Evolutionary conservation across 30 jellyfish, hydroid and myxozoan genomes (phyloP), one percentile per base, ranked within the genome.

Genomic region (Aurelia sp.): DNA sequence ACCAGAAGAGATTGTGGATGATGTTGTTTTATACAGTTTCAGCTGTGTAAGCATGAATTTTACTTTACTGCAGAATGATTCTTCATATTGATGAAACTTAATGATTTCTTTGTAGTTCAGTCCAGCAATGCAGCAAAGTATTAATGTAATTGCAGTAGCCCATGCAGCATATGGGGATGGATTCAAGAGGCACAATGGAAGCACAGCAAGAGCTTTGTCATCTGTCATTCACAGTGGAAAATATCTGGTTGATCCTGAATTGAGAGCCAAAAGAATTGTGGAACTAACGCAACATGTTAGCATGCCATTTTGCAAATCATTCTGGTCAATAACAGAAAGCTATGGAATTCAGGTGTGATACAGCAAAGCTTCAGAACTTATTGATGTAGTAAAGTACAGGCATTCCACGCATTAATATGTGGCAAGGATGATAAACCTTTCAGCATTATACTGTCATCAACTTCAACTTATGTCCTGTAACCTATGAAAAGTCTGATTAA

Each of bases 151-250:
- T 78, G 98, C 91, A 22, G 98, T 95, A 61, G 98, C 97, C 58
- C 81, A 90, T 90, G 98, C 99, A 68, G 99, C 99, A 13, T 95
- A 89, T 86, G 98, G 98, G 47, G 99, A 95, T 86, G 99, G 99
- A 16, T 95, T 91, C 81, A 81, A 67, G 33, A 47, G 95, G 53
- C 99, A 95, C 65, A 76, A 86, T 51, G 96, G 91, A 70, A 61
- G 88, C 6, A 72, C 92, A 15, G 91, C 97, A 65, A 88, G 99
- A 27, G 99, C 99, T 13, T 74, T 95, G 2, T 95, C 97, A 13
- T 95, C 99, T 0, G 76, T 95, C 27, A 63, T 95, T 17, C 99
- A 95, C 85, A 90, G 99, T 69, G 99, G 99, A 9, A 95, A 95
- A 64, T 95, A 95, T 80, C 84, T 89, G 55, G 91, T 95, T 62